Evolutionary conservation across 2,113 vertebrate genomes (phyloP), one percentile per base, ranked within the genome.

Genomic region (Alouatta palliata): DNA sequence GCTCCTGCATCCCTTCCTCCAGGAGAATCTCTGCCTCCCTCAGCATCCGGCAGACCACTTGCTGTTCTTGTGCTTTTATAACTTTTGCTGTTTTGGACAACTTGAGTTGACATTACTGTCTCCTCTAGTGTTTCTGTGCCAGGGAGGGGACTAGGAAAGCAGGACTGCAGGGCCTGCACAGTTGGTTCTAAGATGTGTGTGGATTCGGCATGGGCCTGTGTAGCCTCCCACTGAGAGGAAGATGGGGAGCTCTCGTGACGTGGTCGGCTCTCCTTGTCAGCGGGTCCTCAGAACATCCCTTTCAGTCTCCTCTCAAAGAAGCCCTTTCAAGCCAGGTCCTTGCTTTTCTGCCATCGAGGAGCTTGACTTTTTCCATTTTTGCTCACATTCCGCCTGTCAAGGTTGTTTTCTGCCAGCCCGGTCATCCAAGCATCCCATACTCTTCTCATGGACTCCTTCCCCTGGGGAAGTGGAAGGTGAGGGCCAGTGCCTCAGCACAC

Each of bases 401-500:
- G 37, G 9, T 17, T 30, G 54, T 5, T 40, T 49, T 54, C 37
- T 56, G 56, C 37, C 84, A 56, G 77, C 37, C 20, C n/a, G 1
- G 54, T 58, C 70, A 30, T 21, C 5, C 54, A 2, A 0, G 23
- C 32, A 16, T 20, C 47, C 2, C 9, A 30, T 5, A 12, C 25
- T 40, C 40, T 85, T 25, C 70, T 76, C 37, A 0, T n/a, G 17
- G 14, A 14, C 40, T 68, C 23, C 4, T 12, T n/a, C 40, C 56
- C 10, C 2, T 40, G 35, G 49, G 49, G 84, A 61, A 27, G 35
- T 11, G 23, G 2, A 40, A 49, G 70, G 47, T 5, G 47, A 71
- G 19, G 10, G 1, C 0, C 0, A 16, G 77, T 5, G 0, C 66
- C 71, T 66, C 25, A 0, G 68, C 66, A 56, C 1, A 0, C 16